Evolutionary conservation across 2,888 invertebrate genomes (phyloP).

Genomic region (Lithophane socia): DNA sequence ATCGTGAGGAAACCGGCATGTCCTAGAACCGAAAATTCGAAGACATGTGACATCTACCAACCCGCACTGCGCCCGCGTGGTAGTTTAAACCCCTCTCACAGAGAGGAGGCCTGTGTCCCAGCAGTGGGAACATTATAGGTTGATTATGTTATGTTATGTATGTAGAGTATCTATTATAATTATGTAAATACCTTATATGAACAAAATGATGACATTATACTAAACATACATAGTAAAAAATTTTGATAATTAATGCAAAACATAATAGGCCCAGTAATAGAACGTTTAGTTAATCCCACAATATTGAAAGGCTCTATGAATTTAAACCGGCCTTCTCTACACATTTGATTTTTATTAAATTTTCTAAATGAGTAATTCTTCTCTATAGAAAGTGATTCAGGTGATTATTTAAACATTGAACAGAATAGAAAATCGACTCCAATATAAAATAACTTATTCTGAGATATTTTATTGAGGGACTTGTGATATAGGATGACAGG

Average conservation of each 20-base stretch:
- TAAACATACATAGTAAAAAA: too few relatives aligned
- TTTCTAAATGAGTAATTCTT: background rate
- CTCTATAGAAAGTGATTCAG: background rate
- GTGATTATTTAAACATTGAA: background rate
- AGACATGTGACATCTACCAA: too few relatives aligned
- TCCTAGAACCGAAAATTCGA: too few relatives aligned
- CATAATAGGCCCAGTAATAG: too few relatives aligned
- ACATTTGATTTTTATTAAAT: background rate
- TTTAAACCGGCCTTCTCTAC: background rate
- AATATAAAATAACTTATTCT: slow-evolving; percentile 3
- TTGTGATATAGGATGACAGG: slow-evolving; percentile 34
- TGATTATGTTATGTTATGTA: too few relatives aligned
- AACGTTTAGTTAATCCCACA: background rate
- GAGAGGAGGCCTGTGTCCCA: too few relatives aligned
- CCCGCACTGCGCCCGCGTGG: too few relatives aligned
- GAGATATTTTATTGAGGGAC: slow-evolving; percentile 4
- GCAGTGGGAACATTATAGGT: too few relatives aligned
- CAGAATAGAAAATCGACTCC: slow-evolving; percentile 5
- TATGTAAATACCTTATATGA: too few relatives aligned
- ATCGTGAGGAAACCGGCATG: too few relatives aligned
- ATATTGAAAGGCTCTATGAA: background rate
- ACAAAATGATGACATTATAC: background rate
- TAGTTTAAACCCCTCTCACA: too few relatives aligned
- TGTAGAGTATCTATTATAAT: too few relatives aligned
- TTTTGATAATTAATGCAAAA: background rate